These are phyloP conservation scores for Adrianichthys oophorus DNA, from an alignment of 2,797 vertebrate genomes.

Conservation along the genomic window DNA sequence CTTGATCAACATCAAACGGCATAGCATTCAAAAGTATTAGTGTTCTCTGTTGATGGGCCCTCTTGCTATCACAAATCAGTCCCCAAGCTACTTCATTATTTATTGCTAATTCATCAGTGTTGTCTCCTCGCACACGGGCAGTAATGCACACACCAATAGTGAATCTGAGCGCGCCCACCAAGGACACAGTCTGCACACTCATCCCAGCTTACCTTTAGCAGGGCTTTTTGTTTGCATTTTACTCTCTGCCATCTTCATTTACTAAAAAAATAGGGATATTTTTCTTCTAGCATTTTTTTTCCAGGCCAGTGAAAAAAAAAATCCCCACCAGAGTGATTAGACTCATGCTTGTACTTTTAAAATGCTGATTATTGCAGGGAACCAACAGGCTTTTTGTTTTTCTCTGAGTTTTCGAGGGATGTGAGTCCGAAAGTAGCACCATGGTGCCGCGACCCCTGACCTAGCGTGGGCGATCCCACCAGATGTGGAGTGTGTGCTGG, in stretches of 20 bases:
- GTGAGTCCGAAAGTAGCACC: slow-evolving; percentile 76
- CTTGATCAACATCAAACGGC: slow-evolving; percentile 82
- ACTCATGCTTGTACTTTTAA: slow-evolving; percentile 67
- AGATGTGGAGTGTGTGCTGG: slow-evolving; percentile 82
- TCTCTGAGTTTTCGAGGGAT: slow-evolving; percentile 72
- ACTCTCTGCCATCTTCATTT: slow-evolving; percentile 43
- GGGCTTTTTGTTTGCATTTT: slow-evolving; percentile 55
- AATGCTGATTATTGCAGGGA: slow-evolving; percentile 67
- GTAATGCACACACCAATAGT: slow-evolving; percentile 65
- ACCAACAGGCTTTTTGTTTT: slow-evolving; percentile 65
- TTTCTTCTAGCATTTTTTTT: slow-evolving; percentile 27
- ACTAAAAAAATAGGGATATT: slow-evolving; percentile 17
- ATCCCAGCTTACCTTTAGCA: slow-evolving; percentile 60
- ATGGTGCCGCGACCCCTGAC: slow-evolving; percentile 74
- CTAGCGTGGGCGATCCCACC: slow-evolving; percentile 80
- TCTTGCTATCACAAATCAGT: slow-evolving; percentile 80
- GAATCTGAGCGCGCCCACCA: slow-evolving; percentile 38
- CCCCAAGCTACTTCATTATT: slow-evolving; percentile 81
- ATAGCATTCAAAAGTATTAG: slow-evolving; percentile 83
- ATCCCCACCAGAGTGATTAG: slow-evolving; percentile 62
- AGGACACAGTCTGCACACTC: slow-evolving; percentile 50
- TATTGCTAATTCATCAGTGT: slow-evolving; percentile 81
- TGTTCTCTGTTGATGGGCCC: slow-evolving; percentile 81
- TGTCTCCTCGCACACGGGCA: slow-evolving; percentile 70
- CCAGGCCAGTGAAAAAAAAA: slow-evolving; percentile 52